Evolutionary conservation across 2,888 invertebrate species (phyloP).

Genomic region (Cordilura impudica): DNA sequence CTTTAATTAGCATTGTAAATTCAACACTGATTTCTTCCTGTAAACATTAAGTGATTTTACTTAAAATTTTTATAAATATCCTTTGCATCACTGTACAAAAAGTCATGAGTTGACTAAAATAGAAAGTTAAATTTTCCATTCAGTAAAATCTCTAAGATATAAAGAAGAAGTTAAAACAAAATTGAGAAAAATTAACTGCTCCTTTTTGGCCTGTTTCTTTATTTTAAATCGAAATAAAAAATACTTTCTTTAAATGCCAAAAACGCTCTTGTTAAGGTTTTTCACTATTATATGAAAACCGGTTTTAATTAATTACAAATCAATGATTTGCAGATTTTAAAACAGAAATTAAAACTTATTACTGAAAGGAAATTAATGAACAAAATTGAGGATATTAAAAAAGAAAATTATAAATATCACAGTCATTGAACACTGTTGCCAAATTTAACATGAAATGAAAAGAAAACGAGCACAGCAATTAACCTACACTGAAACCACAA

Average conservation of each 20-base stretch:
- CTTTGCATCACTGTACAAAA: no score
- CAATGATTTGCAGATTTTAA: conserved; percentile 32
- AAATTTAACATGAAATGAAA: background rate
- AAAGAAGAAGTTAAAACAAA: conserved; percentile 28
- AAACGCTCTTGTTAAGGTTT: background rate
- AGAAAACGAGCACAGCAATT: background rate
- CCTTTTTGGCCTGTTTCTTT: background rate
- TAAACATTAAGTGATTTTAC: no score
- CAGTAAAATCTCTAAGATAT: conserved; percentile 22
- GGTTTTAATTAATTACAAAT: conserved; percentile 26
- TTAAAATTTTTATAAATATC: no score
- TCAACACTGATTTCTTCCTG: no score
- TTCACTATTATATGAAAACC: background rate
- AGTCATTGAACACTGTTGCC: background rate
- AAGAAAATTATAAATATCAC: background rate
- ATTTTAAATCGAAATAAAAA: background rate
- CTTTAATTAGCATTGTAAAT: no score
- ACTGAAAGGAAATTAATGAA: conserved; percentile 17
- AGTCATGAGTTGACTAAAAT: no score
- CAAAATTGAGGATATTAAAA: conserved; percentile 17
- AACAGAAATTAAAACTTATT: background rate
- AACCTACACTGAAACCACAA: no score
- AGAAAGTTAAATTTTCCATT: conserved; percentile 7
- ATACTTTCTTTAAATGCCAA: background rate
- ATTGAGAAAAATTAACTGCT: background rate